A percentile compares a stretch with the other conserved stretches of the same genome.
Evolutionary conservation across 2,888 invertebrate species (phyloP).

Genomic region (Leuctra nigra): DNA sequence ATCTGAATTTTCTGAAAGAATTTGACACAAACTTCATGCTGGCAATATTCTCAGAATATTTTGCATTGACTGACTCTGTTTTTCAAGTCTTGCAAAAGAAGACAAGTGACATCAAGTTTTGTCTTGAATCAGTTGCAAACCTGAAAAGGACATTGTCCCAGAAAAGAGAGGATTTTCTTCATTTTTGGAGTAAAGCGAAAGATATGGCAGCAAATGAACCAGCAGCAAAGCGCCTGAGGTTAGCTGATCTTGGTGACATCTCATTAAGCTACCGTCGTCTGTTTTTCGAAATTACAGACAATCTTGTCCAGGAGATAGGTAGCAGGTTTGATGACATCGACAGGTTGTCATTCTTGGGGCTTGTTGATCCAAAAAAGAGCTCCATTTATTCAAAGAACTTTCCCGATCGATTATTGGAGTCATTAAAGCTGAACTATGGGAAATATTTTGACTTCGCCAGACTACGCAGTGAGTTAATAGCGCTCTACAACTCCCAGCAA

Average conservation of each 20-base stretch:
- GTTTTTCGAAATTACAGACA: slow-evolving; percentile 1
- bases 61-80: neutral
- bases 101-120: slow-evolving; percentile 1
- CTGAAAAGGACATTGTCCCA: neutral
- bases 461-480: neutral
- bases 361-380: neutral
- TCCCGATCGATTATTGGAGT: neutral
- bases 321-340: neutral
- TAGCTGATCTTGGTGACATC: neutral
- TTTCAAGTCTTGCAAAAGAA: neutral
- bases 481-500: neutral
- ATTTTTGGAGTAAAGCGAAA: neutral
- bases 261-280: neutral
- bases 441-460: neutral
- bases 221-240: neutral
- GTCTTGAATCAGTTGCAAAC: neutral
- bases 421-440: neutral
- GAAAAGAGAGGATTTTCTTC: neutral
- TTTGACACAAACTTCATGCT: neutral
- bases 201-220: neutral
- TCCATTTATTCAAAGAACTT: neutral
- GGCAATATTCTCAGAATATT: neutral
- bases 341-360: neutral
- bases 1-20: neutral
- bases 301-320: neutral